A percentile compares a stretch with the other conserved stretches of the same genome.
Conservation (phyloP, 2,797 vertebrate species). For the Taeniopygia guttata region DNA sequence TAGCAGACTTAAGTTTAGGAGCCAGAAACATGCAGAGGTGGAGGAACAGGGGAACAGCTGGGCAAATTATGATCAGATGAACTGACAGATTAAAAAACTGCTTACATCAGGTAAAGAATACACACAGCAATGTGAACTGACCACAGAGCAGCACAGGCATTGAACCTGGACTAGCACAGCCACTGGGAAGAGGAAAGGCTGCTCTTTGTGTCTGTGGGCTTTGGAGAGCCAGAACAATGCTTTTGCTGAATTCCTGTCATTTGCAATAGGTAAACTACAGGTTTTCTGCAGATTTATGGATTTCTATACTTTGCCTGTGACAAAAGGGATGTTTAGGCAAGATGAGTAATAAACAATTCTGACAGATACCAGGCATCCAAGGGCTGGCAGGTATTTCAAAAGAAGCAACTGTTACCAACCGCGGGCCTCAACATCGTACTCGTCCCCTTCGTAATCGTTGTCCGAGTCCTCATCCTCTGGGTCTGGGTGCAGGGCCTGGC, state of each 20-base stretch:
- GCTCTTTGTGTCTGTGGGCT: not conserved
- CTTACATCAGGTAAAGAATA: not conserved
- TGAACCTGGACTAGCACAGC: not conserved
- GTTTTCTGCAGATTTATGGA: not conserved
- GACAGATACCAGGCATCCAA: not conserved
- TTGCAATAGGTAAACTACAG: not conserved
- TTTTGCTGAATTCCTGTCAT: not conserved
- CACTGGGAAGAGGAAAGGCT: not conserved
- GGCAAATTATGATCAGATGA: not conserved
- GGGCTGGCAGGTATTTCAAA: not conserved
- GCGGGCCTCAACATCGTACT: slow-evolving; percentile 92
- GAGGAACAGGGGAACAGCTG: not conserved
- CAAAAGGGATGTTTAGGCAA: not conserved
- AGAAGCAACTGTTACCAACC: slow-evolving; percentile 74
- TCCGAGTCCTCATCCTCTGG: slow-evolving; percentile 91
- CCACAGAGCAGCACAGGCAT: fast-evolving
- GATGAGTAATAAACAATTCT: not conserved
- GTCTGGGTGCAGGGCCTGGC: slow-evolving; percentile 94
- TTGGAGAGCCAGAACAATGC: not conserved
- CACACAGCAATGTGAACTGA: not conserved
- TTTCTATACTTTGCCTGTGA: not conserved
- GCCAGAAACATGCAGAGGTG: not conserved
- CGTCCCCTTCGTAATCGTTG: slow-evolving; percentile 90
- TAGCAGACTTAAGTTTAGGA: not conserved
- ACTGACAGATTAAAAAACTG: not conserved